Evolutionary conservation across 2,888 invertebrate species (phyloP).

Genomic region (Andrena chrysosceles): DNA sequence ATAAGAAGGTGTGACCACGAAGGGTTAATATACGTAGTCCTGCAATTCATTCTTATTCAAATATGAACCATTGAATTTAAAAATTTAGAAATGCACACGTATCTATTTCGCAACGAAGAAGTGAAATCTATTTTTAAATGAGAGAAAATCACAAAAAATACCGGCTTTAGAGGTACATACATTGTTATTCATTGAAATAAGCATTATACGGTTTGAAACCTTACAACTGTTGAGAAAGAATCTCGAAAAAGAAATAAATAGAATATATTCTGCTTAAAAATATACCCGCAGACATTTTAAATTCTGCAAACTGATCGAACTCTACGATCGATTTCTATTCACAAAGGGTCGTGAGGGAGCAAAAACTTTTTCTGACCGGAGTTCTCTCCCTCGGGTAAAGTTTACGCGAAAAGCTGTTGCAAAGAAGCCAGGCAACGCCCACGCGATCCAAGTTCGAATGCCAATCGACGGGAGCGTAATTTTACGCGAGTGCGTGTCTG

Average conservation of each 20-base stretch:
- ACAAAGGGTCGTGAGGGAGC: background rate
- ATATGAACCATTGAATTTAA: background rate
- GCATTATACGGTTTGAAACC: too few relatives aligned
- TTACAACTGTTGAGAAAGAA: too few relatives aligned
- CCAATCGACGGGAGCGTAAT: conserved; percentile 73
- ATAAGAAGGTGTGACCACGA: too few relatives aligned
- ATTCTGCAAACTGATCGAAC: background rate
- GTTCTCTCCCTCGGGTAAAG: background rate
- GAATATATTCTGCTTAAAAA: too few relatives aligned
- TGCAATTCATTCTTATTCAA: too few relatives aligned
- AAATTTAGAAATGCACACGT: background rate
- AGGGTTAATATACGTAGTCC: background rate
- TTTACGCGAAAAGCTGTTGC: background rate
- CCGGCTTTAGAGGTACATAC: too few relatives aligned
- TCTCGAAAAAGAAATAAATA: too few relatives aligned
- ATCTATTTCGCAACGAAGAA: background rate
- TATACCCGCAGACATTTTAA: too few relatives aligned
- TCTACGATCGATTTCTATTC: background rate
- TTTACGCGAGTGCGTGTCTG: conserved; percentile 71
- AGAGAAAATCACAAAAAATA: background rate
- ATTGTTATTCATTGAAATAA: too few relatives aligned
- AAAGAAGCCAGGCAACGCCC: conserved; percentile 38
- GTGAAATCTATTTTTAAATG: background rate
- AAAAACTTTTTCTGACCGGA: background rate
- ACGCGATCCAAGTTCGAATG: conserved; percentile 51